Evolutionary conservation across 2,888 invertebrate genomes (phyloP).

Genomic region (Lasioglossum zephyrum): DNA sequence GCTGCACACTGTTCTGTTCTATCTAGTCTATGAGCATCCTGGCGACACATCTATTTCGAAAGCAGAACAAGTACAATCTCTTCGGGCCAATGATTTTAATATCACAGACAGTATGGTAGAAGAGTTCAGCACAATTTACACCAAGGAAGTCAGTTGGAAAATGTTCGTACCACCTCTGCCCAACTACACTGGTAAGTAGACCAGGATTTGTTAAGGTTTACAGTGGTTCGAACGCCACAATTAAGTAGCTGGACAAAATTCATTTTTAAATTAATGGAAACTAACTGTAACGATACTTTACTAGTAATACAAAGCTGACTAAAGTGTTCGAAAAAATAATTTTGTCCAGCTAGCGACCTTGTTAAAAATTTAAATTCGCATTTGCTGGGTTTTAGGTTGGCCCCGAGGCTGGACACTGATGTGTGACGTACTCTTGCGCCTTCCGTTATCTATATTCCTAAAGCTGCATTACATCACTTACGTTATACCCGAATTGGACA

Average conservation of each 20-base stretch:
- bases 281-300: neutral
- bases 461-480: slow-evolving; percentile 88
- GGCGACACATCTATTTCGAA: slow-evolving; percentile 77
- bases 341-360: neutral
- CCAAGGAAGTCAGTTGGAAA: slow-evolving; percentile 87
- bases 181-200: slow-evolving; percentile 81
- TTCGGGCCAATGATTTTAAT: slow-evolving; percentile 75
- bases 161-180: slow-evolving; percentile 90
- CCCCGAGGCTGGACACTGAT: slow-evolving; percentile 89
- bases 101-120: slow-evolving; percentile 82
- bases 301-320: too few relatives aligned
- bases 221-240: neutral
- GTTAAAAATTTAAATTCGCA: neutral
- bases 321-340: neutral
- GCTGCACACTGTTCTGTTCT: slow-evolving; percentile 89
- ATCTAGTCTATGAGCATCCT: slow-evolving; percentile 87
- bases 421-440: slow-evolving; percentile 88
- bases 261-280: neutral
- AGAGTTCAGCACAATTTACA: slow-evolving; percentile 85
- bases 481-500: slow-evolving; percentile 86
- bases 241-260: neutral
- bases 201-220: neutral
- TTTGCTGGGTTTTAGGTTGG: slow-evolving; percentile 83
- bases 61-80: slow-evolving; percentile 71
- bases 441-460: slow-evolving; percentile 90